Base-by-base conservation (phyloP, 2,797 vertebrate species). In the Platalea minor region DNA sequence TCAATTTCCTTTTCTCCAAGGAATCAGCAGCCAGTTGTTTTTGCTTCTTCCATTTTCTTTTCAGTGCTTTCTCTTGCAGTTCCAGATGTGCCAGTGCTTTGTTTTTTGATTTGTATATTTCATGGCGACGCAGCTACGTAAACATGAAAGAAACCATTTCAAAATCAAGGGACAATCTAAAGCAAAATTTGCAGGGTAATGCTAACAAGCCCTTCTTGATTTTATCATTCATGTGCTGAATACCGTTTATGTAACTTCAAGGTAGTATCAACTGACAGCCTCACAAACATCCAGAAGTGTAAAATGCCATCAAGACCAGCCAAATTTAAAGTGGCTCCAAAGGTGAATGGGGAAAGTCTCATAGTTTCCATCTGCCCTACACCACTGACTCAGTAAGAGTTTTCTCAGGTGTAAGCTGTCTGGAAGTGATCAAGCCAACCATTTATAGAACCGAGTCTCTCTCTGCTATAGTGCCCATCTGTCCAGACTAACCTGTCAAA, bases 101-200 rank as follows among this genome's bases (percentile, higher is more conserved):
- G 91, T 99, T 99, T 96, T 98, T 99, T 21, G 99, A 99, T 95
- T 98, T 98, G 94, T 99, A 98, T 50, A 98, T 98, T 97, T 99
- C 99, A 97, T 98, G 99, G 10, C 99, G 98, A 89, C 98, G 98
- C 12, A 97, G 61, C 99, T 99, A 95, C 0, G 14, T 10, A 81
- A 95, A 85, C 25, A 45, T 3, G 9, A 50, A 84, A 61, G 17
- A 78, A 73, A 48, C 7, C 0, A 31, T 43, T 65, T 81, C 43
- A 88, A 95, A 85, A 78, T 23, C 35, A 76, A 73, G 24, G 29
- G 17, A 61, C 33, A 41, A 37, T 18, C 70, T 48, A 29, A 59
- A 68, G 11, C 29, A 89, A 82, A 81, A 76, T 20, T 11, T 50
- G 8, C 41, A 90, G 15, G 15, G 20, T 39, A 73, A 69, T 10